Evolutionary conservation across 2,797 vertebrate species (phyloP), one percentile per base, ranked within the genome.

Genomic region (Anisognathus igniventris): DNA sequence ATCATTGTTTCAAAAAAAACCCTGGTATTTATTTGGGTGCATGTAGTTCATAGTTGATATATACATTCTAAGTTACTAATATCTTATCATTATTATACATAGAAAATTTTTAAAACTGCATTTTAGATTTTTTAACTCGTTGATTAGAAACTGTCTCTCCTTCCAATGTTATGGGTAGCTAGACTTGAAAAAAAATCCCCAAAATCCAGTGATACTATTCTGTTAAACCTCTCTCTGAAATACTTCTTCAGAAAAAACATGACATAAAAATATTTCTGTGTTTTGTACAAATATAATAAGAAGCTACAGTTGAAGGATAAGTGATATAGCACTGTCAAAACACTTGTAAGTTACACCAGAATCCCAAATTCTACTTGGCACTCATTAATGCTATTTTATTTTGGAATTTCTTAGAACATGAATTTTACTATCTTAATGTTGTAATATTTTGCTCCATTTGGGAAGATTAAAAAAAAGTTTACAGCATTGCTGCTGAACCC

Each of bases 141-240:
- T 18, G 8, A 57, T 53, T 53, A 45, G 22, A 58, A 89, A 73
- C 80, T 53, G 2, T 31, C 10, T 86, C 10, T 65, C 9, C 1
- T 80, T 70, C 8, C 0, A 1, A 7, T 14, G 0, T 44, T 80
- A 39, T 42, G 5, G 5, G 4, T 21, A 64, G 35, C 5, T 10
- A 47, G 22, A 23, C 14, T 60, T 35, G 16, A 27, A 53, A 66
- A 31, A 86, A 50, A 39, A 27, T 6, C 3, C 15, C 3, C 14
- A 10, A 73, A 44, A 68, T 68, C 8, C 11, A 65, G 13, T 30
- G 21, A n/a, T 7, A 48, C 1, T 57, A 31, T 57, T 77, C 37
- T 53, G 14, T 70, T 25, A 92, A 85, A 57, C 2, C 10, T 31
- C 4, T 37, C 14, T 78, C 6, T 70, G 25, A 88, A 24, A 9